phyloP scores from a whole-genome alignment of 2,113 vertebrate genomes.

The Lathamus discolor region DNA sequence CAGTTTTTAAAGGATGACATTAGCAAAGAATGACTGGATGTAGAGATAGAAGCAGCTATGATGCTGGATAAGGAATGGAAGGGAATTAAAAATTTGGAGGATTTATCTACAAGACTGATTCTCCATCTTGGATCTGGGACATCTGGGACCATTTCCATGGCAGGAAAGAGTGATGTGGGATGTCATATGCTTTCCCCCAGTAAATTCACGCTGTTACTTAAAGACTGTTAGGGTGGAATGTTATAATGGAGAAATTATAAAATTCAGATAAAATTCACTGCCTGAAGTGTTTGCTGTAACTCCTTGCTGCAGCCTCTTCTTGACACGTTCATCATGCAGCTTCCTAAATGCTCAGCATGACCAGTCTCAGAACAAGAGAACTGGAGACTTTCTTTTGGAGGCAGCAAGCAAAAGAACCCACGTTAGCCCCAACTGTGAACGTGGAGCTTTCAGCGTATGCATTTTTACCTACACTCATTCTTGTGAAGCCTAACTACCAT shows the following conservation, averaged over 20 bases:
- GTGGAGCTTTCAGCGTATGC: background rate
- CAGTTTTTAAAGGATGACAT: background rate
- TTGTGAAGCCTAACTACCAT: background rate
- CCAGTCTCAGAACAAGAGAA: background rate
- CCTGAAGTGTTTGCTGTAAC: background rate
- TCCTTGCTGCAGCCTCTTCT: background rate
- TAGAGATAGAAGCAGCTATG: background rate
- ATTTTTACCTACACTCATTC: background rate
- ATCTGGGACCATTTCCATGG: background rate
- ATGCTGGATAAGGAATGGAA: background rate
- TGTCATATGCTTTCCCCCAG: background rate
- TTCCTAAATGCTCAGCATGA: background rate
- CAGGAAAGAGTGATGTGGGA: background rate
- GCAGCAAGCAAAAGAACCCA: background rate
- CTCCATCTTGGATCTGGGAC: background rate
- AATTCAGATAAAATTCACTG: background rate
- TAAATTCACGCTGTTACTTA: background rate
- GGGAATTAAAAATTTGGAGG: background rate
- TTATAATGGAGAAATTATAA: background rate
- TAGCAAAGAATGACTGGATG: background rate
- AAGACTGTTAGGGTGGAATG: background rate
- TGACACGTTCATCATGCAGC: background rate
- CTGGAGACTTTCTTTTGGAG: background rate
- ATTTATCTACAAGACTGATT: background rate
- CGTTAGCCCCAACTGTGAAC: background rate